phyloP scores from a whole-genome alignment of 2,888 invertebrate genomes.

The Sesia apiformis region DNA sequence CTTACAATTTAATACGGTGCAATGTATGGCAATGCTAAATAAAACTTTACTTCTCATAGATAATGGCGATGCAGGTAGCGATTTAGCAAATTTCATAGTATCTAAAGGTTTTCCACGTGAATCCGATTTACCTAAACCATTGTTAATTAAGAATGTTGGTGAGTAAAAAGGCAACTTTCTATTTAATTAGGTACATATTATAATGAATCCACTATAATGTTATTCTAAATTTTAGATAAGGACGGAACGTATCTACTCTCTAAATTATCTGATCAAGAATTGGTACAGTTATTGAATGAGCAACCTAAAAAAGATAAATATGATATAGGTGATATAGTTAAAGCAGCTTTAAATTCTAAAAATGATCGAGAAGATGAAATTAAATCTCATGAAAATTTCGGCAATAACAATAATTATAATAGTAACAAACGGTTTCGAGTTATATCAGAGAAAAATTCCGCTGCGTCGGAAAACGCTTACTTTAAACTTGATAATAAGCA shows the following conservation, averaged over 20 bases:
- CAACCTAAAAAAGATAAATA: constrained; percentile 44
- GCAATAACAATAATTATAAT: background rate
- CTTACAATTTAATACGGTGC: constrained; percentile 20
- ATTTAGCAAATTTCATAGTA: constrained; percentile 36
- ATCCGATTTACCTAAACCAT: constrained; percentile 33
- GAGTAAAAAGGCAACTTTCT: constrained; percentile 10
- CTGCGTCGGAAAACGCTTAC: constrained; percentile 17
- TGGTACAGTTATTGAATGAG: constrained; percentile 42
- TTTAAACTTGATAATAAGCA: constrained; percentile 45
- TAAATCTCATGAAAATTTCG: background rate
- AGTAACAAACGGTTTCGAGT: background rate
- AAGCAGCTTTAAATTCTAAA: constrained; percentile 12
- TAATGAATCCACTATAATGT: no score
- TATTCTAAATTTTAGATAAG: constrained; percentile 27
- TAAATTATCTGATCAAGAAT: constrained; percentile 49
- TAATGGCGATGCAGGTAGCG: constrained; percentile 26
- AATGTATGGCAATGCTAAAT: constrained; percentile 25
- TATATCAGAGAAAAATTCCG: background rate
- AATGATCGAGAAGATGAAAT: background rate
- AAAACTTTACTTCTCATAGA: constrained; percentile 21
- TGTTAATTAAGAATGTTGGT: constrained; percentile 36
- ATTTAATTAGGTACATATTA: background rate
- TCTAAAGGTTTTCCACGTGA: constrained; percentile 43
- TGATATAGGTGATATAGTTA: constrained; percentile 39
- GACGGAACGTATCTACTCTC: constrained; percentile 50